Evolutionary conservation across 2,797 vertebrate genomes (phyloP), one percentile per base, ranked within the genome.

Genomic region (Bradypus variegatus): DNA sequence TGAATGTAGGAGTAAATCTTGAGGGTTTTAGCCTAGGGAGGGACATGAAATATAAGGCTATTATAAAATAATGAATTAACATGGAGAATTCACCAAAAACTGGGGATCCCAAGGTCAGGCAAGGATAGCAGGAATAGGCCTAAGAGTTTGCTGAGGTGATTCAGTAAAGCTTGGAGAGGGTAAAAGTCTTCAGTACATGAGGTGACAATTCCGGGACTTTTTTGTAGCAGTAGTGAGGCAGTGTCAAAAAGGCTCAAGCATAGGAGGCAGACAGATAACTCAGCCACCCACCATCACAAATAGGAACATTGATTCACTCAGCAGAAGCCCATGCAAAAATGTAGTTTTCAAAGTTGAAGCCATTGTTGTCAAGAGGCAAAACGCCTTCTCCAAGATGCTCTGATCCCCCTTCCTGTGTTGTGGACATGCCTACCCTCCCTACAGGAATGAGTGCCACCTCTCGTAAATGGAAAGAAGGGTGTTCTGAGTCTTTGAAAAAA

Each of bases 381-480:
- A 95, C 97, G 98, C 75, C 98, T 99, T 50, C 99, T 99, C 95
- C 96, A 99, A 45, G 99, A 99, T 95, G 99, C 99, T 25, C 98
- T 0, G 99, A 99, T 92, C 99, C 99, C 50, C 98, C 98, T 91
- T 99, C 99, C 0, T 99, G 99, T 83, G 99, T 99, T 72, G 99
- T 99, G 62, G 99, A 99, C 96, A 99, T 99, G 94, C 99, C 99
- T 38, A 99, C 99, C 94, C 98, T 99, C 70, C 99, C 99, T 0
- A 99, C 99, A 95, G 99, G 99, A 87, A 99, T 99, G 98, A 99
- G 99, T 0, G 97, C 98, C 50, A 99, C 99, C 0, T 99, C 99
- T 73, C 98, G 98, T 21, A 99, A 99, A 91, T 98, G 99, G 50
- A 99, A 98, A 94, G 99, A 99, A 96, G 99, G 99, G 89, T 91